Base-by-base conservation (phyloP, 2,113 vertebrate species). In the Todiramphus saurophagus region DNA sequence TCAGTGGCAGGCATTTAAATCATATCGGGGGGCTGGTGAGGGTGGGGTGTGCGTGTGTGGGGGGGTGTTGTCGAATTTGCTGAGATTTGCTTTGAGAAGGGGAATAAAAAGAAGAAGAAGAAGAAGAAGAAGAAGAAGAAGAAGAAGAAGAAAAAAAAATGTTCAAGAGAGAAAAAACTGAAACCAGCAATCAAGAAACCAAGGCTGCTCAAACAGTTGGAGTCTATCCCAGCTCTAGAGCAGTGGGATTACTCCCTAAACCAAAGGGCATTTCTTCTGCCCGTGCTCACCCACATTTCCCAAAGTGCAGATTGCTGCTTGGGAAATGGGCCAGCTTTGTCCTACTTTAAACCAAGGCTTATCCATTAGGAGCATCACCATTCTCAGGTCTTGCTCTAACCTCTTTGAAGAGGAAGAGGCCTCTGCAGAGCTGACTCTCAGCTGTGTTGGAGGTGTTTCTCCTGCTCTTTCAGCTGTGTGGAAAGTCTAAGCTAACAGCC, bases 1-100 rank as follows among this genome's bases (percentile, higher is more conserved):
- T 68, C 84, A 96, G 87, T 73, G 89, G 80, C 51, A 96, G 80
- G 73, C 69, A 77, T 85, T 94, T 83, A 67, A 95, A 79, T 80
- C 89, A 76, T 75, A 78, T 16, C 7, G 53, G 67, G 51, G 21
- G 58, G 27, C 7, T 4, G 10, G 19, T 2, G 55, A 51, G 74
- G 60, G 41, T 30, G 69, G 46, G 33, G 7, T 3, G 27, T 3
- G 27, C 1, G 14, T 21, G 6, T 51, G 24, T 51, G 50, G 4
- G 44, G 28, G 8, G 7, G 4, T 48, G n/a, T 10, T 87, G 74
- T 93, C 30, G 19, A 18, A 60, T 94, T 53, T 81, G 41, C 64
- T 90, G 90, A 86, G 86, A 89, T 90, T 83, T 72, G 23, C 21
- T 90, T 8, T 13, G 41, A 69, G 41, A 76, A 7, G 23, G 46